Conservation (phyloP, 2,888 invertebrate species). For the Spilarctia lutea region DNA sequence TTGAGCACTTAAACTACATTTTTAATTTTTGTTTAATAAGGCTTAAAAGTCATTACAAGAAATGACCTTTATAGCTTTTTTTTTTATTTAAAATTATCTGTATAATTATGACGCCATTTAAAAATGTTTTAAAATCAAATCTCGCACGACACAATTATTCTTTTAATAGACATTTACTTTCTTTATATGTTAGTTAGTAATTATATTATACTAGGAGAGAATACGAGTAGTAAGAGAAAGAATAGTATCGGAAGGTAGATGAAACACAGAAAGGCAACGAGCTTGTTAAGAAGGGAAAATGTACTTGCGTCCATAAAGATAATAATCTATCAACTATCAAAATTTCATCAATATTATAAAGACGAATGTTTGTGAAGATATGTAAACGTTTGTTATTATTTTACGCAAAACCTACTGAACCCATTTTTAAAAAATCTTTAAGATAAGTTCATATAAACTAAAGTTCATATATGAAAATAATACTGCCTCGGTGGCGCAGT, state of each 20-base stretch:
- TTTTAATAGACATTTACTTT: constrained; percentile 35
- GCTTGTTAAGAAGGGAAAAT: constrained; percentile 46
- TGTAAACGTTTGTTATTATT: too few species aligned
- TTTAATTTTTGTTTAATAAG: not conserved
- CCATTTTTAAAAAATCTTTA: too few species aligned
- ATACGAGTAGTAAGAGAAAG: constrained; percentile 37
- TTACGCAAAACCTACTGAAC: too few species aligned
- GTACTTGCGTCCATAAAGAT: constrained; percentile 31
- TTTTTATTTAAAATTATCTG: not conserved
- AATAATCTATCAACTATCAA: not conserved
- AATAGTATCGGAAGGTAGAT: constrained; percentile 52
- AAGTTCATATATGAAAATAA: too few species aligned
- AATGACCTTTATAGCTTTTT: not conserved
- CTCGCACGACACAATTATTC: constrained; percentile 28
- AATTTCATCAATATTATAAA: too few species aligned
- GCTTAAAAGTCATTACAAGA: not conserved
- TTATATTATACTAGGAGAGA: constrained; percentile 23
- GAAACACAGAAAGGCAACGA: constrained; percentile 80
- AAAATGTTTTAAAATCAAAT: constrained; percentile 28
- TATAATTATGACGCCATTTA: not conserved
- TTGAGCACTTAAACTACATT: constrained; percentile 6
- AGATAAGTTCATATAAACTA: too few species aligned
- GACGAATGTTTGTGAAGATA: too few species aligned
- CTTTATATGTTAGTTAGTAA: constrained; percentile 13
- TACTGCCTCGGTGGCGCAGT: too few species aligned